These are phyloP conservation scores for Harpagifer antarcticus DNA, from an alignment of 2,797 vertebrate species.

Conservation along the genomic window DNA sequence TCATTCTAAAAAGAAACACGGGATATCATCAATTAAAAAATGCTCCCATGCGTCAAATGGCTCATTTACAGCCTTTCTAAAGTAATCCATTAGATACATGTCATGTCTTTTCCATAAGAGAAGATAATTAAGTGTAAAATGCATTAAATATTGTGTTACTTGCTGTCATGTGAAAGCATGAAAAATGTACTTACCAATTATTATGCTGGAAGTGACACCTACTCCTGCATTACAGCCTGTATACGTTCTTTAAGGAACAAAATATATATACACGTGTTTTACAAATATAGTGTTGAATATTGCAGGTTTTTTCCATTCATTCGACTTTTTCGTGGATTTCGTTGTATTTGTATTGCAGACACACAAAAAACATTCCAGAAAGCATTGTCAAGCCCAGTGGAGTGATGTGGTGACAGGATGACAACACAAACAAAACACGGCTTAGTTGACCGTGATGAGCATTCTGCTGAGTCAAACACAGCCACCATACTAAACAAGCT, in stretches of 20 bases:
- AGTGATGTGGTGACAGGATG: constrained; percentile 23
- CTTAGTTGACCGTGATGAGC: constrained; percentile 33
- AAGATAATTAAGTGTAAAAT: constrained; percentile 56
- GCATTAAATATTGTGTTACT: constrained; percentile 51
- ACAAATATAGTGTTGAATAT: background rate
- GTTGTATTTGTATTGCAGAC: background rate
- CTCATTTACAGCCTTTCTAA: constrained; percentile 33
- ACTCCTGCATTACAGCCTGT: background rate
- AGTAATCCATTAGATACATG: constrained; percentile 36
- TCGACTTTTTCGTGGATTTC: too few relatives aligned
- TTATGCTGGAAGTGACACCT: constrained; percentile 1
- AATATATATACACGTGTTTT: background rate
- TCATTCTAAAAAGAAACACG: background rate
- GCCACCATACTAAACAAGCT: constrained; percentile 38
- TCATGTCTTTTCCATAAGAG: constrained; percentile 36
- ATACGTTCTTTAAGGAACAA: background rate
- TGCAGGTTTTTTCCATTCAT: too few relatives aligned
- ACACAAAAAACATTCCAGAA: background rate
- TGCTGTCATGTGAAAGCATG: constrained; percentile 45
- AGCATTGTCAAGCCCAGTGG: constrained; percentile 12
- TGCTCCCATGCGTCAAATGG: constrained; percentile 2
- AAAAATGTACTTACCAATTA: constrained; percentile 29
- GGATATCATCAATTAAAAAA: constrained; percentile 24
- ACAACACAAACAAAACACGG: constrained; percentile 27
- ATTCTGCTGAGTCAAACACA: constrained; percentile 60